Conservation (phyloP, 1,140 invertebrate species). For the Drosophila insularis region DNA sequence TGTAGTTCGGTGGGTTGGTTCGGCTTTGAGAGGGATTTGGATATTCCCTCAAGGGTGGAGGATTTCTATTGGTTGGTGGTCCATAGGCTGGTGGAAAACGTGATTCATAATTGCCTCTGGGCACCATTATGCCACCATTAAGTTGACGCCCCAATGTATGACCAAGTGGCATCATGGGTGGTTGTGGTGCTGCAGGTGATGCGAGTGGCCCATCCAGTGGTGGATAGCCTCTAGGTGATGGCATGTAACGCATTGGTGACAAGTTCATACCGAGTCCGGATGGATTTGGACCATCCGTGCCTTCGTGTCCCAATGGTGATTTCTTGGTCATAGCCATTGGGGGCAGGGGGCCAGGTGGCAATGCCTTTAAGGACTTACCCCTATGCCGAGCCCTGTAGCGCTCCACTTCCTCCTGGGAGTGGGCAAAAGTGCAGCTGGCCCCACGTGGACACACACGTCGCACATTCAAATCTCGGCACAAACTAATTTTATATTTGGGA, state of each 20-base stretch:
- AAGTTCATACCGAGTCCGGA: slow-evolving; percentile 50
- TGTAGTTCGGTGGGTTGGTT: slow-evolving; percentile 72
- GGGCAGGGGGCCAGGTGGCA: slow-evolving; percentile 26
- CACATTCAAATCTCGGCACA: slow-evolving; percentile 92
- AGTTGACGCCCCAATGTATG: slow-evolving; percentile 54
- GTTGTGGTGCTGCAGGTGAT: slow-evolving; percentile 37
- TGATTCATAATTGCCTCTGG: slow-evolving; percentile 47
- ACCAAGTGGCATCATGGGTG: slow-evolving; percentile 44
- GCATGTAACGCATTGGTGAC: slow-evolving; percentile 66
- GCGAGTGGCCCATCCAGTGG: slow-evolving; percentile 24
- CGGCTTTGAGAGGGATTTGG: slow-evolving; percentile 25
- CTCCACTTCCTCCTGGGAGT: slow-evolving; percentile 95
- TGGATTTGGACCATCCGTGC: slow-evolving; percentile 10
- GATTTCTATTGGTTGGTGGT: slow-evolving; percentile 35
- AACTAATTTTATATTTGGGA: slow-evolving; percentile 94
- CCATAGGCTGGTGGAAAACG: slow-evolving; percentile 48
- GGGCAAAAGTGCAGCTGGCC: slow-evolving; percentile 94
- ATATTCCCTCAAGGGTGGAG: slow-evolving; percentile 38
- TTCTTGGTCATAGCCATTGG: slow-evolving; percentile 39
- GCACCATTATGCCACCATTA: slow-evolving; percentile 54
- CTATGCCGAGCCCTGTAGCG: slow-evolving; percentile 85
- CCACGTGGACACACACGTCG: slow-evolving; percentile 92
- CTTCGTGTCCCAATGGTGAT: slow-evolving; percentile 40
- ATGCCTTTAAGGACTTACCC: slow-evolving; percentile 60
- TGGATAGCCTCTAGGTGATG: slow-evolving; percentile 44